Evolutionary conservation across 2,113 vertebrate genomes (phyloP).

Genomic region (Gracilinanus agilis): DNA sequence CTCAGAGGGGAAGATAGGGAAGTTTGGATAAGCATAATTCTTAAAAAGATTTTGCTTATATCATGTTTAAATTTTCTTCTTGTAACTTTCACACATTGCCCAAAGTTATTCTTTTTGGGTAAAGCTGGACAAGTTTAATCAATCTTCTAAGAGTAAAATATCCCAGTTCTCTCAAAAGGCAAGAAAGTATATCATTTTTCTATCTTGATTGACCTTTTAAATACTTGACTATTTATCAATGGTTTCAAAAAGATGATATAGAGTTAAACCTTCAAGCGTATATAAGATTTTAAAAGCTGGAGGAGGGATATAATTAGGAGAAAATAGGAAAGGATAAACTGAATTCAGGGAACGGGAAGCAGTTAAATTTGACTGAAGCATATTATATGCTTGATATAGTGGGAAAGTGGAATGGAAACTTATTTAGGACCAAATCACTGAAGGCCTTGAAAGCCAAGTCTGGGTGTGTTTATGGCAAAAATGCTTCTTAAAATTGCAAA

Average conservation of each 20-base stretch:
- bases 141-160: not conserved
- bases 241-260: not conserved
- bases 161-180: not conserved
- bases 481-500: not conserved
- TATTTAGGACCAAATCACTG: not conserved
- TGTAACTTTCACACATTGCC: not conserved
- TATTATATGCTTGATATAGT: not conserved
- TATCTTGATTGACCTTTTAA: not conserved
- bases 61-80: too few species aligned
- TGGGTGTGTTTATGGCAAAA: not conserved
- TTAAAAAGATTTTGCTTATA: not conserved
- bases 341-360: not conserved
- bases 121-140: not conserved
- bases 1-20: not conserved
- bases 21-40: not conserved
- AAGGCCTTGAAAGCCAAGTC: not conserved
- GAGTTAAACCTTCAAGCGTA: not conserved
- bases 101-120: not conserved
- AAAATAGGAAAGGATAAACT: not conserved
- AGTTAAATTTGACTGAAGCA: not conserved
- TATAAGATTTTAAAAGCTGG: not conserved
- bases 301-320: not conserved
- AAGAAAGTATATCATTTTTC: not conserved
- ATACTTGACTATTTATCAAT: not conserved
- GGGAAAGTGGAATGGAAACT: not conserved